Conservation (phyloP, 2,113 vertebrate genomes). For the Emydocephalus ijimae region DNA sequence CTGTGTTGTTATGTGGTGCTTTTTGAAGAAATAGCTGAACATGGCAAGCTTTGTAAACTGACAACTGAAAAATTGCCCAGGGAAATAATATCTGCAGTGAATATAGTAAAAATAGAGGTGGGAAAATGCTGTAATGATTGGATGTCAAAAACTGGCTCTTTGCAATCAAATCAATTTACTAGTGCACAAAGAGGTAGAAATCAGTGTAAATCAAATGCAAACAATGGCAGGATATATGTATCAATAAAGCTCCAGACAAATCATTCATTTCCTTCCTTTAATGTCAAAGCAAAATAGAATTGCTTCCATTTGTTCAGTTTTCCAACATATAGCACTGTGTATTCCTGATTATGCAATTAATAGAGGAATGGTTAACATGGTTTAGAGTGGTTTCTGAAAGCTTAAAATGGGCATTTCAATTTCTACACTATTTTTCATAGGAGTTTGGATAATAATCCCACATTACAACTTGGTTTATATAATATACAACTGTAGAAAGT, state of each 20-base stretch:
- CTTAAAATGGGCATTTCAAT: background rate
- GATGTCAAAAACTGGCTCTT: background rate
- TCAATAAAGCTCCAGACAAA: slow-evolving; percentile 48
- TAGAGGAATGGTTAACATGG: slow-evolving; percentile 17
- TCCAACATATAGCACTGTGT: slow-evolving; percentile 40
- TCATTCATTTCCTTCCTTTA: slow-evolving; percentile 31
- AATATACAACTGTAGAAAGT: background rate
- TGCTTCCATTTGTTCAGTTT: slow-evolving; percentile 32
- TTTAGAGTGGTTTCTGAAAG: background rate
- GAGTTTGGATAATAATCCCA: background rate
- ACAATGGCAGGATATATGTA: slow-evolving; percentile 55
- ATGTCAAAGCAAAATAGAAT: slow-evolving; percentile 36
- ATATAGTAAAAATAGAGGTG: background rate
- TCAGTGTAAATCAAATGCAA: slow-evolving; percentile 52
- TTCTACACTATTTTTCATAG: background rate
- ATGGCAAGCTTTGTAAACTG: slow-evolving; percentile 14
- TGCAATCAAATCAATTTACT: slow-evolving; percentile 35
- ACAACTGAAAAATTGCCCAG: slow-evolving; percentile 7
- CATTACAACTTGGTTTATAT: background rate
- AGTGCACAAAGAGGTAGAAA: slow-evolving; percentile 48
- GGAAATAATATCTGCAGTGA: background rate
- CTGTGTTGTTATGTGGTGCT: background rate
- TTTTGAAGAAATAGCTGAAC: background rate
- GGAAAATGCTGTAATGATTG: background rate
- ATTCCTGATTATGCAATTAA: slow-evolving; percentile 37